A percentile compares a stretch with the other conserved stretches of the same genome.
Conservation (phyloP, 2,888 invertebrate genomes). For the Gymnosoma rotundatum region DNA sequence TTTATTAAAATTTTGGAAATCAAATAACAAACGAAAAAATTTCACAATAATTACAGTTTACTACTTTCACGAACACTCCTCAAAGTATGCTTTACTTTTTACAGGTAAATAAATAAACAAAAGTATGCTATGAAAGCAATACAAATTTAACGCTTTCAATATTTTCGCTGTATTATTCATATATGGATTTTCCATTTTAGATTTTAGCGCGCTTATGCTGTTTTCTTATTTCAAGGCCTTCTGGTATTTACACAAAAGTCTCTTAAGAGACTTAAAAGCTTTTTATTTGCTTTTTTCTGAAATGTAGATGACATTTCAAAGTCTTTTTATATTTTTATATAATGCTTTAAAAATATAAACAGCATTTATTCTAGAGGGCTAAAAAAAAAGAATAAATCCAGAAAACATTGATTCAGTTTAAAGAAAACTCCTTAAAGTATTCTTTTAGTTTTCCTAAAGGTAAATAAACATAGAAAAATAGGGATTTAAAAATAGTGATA, state of each 20-base stretch:
- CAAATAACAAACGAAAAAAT: neutral
- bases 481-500: too few relatives aligned
- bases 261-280: constrained; percentile 48
- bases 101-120: constrained; percentile 1
- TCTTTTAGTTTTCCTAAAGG: constrained; percentile 2
- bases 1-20: too few relatives aligned
- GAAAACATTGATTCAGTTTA: too few relatives aligned
- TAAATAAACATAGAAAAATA: neutral
- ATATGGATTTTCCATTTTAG: neutral
- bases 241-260: constrained; percentile 24
- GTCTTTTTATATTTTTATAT: neutral
- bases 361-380: constrained; percentile 6
- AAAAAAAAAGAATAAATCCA: neutral
- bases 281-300: constrained; percentile 13
- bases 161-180: neutral
- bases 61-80: neutral
- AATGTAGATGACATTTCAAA: constrained; percentile 7
- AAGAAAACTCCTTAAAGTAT: constrained; percentile 12
- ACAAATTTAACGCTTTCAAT: neutral
- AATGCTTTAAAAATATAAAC: neutral
- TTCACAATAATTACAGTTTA: neutral
- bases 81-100: constrained; percentile 19
- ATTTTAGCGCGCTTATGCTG: neutral
- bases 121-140: constrained; percentile 30
- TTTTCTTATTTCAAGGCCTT: constrained; percentile 32